phyloP scores from a whole-genome alignment of 2,113 vertebrate genomes.

The Rhabdomys dilectus region DNA sequence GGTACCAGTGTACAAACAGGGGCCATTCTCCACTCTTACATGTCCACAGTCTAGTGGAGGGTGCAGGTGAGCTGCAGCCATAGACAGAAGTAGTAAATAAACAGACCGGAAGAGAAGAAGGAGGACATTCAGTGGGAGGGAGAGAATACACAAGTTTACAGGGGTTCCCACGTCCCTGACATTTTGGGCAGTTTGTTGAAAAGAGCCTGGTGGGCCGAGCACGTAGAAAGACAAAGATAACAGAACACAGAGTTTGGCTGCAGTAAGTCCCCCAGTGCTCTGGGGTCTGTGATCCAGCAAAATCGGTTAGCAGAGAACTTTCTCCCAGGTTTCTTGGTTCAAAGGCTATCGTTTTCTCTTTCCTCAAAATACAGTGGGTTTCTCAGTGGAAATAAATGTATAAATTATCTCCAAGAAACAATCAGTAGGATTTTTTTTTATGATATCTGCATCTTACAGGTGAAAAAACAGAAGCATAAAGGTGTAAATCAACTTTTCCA shows the following conservation, averaged over 20 bases:
- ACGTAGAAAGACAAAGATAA: background rate
- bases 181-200: background rate
- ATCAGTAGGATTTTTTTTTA: background rate
- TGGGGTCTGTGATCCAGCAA: background rate
- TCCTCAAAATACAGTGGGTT: background rate
- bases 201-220: background rate
- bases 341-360: background rate
- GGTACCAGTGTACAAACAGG: background rate
- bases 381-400: background rate
- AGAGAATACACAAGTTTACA: background rate
- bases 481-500: background rate
- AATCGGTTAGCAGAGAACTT: background rate
- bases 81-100: background rate
- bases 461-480: constrained; percentile 12
- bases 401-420: constrained; percentile 11
- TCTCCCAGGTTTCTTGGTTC: background rate
- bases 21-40: background rate
- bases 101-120: background rate
- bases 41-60: background rate
- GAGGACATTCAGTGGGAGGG: background rate
- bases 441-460: background rate
- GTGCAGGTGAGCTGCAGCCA: background rate
- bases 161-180: background rate
- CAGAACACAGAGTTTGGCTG: background rate
- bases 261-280: background rate